Percentiles rank a stretch among this genome's conserved stretches.
Evolutionary conservation across 2,113 vertebrate species (phyloP).

Genomic region (Nycticorax nycticorax): DNA sequence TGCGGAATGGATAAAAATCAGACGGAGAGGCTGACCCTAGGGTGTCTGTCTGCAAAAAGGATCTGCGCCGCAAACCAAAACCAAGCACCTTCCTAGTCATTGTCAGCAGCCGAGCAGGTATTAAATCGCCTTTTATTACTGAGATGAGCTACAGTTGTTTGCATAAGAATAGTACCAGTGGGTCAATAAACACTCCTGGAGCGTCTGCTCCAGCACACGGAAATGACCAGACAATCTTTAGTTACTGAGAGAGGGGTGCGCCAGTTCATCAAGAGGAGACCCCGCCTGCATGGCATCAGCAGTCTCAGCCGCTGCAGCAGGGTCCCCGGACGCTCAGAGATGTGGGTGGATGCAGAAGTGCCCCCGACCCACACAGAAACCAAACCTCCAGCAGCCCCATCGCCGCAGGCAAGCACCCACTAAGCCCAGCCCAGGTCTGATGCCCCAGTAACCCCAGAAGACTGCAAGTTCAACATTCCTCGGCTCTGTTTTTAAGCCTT

Average conservation of each 20-base stretch:
- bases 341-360: rapidly evolving
- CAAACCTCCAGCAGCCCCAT: background rate
- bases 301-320: background rate
- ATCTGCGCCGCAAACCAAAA: background rate
- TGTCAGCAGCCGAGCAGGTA: background rate
- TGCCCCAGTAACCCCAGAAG: background rate
- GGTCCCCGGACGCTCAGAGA: rapidly evolving
- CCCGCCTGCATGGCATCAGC: background rate
- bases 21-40: background rate
- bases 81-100: background rate
- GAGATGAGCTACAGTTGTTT: background rate
- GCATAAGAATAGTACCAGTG: background rate
- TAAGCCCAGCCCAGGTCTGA: rapidly evolving
- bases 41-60: background rate
- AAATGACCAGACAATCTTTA: background rate
- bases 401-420: rapidly evolving
- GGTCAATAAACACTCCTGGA: background rate
- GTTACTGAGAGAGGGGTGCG: rapidly evolving
- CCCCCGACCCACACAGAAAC: rapidly evolving
- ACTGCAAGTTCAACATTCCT: background rate
- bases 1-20: background rate
- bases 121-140: background rate
- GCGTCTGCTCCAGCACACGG: background rate
- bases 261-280: background rate
- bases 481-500: background rate